Evolutionary conservation across 2,797 vertebrate genomes (phyloP).

Genomic region (Monodelphis domestica): DNA sequence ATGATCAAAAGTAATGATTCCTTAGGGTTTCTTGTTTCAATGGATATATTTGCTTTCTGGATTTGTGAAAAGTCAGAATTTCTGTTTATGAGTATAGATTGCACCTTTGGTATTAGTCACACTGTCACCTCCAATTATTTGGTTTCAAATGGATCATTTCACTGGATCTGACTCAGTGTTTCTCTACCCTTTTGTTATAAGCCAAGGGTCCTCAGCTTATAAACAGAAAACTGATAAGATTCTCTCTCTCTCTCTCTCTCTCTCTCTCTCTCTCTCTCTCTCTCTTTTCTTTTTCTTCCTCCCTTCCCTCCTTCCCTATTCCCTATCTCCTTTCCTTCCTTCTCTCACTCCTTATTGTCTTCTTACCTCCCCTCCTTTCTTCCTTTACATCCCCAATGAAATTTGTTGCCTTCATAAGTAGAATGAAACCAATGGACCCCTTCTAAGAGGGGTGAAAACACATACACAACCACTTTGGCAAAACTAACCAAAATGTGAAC

Average conservation of each 20-base stretch:
- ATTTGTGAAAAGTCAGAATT: constrained; percentile 50
- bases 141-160: constrained; percentile 48
- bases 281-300: fast-evolving
- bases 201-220: constrained; percentile 29
- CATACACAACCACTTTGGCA: no score
- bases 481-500: no score
- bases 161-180: constrained; percentile 40
- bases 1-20: constrained; percentile 50
- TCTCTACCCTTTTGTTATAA: constrained; percentile 50
- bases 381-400: background rate
- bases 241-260: background rate
- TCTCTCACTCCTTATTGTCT: no score
- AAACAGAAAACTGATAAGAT: background rate
- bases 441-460: no score
- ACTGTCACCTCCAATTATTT: constrained; percentile 52
- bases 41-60: constrained; percentile 51
- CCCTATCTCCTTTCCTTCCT: background rate
- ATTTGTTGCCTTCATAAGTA: background rate
- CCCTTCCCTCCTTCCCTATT: no score
- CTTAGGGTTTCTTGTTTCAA: constrained; percentile 16
- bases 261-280: no score
- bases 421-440: background rate
- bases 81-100: constrained; percentile 56
- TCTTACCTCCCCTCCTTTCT: background rate
- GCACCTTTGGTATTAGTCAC: constrained; percentile 57